These are phyloP conservation scores for Gambusia holbrooki DNA, from an alignment of 2,113 vertebrate species.

Conservation along the genomic window DNA sequence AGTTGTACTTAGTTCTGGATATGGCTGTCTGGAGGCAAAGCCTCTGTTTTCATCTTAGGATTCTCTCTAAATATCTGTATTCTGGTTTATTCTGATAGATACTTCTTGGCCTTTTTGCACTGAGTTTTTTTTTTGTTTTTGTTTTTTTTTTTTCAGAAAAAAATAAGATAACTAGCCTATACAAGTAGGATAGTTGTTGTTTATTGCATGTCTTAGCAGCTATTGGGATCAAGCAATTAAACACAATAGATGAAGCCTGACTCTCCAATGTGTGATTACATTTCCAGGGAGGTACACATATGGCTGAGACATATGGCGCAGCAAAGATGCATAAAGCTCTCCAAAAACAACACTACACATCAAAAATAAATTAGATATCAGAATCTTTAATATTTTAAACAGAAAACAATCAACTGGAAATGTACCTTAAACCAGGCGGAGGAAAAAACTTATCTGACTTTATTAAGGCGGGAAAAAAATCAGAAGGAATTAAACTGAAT, in stretches of 20 bases:
- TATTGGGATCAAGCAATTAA: neutral
- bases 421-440: neutral
- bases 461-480: neutral
- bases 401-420: neutral
- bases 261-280: neutral
- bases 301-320: neutral
- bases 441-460: neutral
- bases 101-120: too few relatives aligned
- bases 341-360: neutral
- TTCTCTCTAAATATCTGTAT: neutral
- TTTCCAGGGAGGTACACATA: neutral
- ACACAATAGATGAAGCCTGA: neutral
- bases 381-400: neutral
- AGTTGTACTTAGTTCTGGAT: too few relatives aligned
- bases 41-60: too few relatives aligned
- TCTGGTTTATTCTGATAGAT: neutral
- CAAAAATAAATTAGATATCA: neutral
- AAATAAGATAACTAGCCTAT: too few relatives aligned
- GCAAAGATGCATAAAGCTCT: neutral
- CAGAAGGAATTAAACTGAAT: neutral
- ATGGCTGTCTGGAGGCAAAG: too few relatives aligned
- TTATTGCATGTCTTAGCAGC: neutral
- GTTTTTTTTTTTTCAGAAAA: neutral
- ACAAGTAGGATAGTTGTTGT: neutral
- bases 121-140: too few relatives aligned